Evolutionary conservation across 2,888 invertebrate species (phyloP).

Genomic region (Chloroclysta siterata): DNA sequence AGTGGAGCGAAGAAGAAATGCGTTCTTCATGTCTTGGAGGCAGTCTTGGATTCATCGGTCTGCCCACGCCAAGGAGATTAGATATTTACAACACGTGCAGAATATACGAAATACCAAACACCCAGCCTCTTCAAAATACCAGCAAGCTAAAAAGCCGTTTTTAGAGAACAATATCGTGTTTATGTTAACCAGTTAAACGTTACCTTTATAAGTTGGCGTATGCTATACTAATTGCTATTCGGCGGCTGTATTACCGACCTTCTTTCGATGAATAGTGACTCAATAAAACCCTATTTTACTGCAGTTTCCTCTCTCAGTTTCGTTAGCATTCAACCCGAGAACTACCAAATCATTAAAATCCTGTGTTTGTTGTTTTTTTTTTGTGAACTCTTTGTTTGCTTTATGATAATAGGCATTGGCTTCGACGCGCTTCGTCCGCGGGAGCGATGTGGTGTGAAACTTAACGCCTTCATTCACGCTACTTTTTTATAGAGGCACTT

Average conservation of each 20-base stretch:
- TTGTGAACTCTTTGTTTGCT: constrained; percentile 74
- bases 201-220: constrained; percentile 26
- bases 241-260: constrained; percentile 50
- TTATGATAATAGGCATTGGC: constrained; percentile 84
- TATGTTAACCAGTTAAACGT: constrained; percentile 5
- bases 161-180: background rate
- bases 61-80: too few species aligned
- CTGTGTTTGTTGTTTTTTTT: constrained; percentile 79
- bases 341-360: constrained; percentile 80
- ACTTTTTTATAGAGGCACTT: constrained; percentile 77
- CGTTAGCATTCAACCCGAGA: constrained; percentile 78
- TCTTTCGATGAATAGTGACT: constrained; percentile 60
- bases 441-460: constrained; percentile 81
- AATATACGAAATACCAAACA: too few species aligned
- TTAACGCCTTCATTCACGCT: constrained; percentile 81
- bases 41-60: too few species aligned
- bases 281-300: constrained; percentile 79
- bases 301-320: constrained; percentile 74
- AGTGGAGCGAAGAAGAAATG: too few species aligned
- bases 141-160: too few species aligned
- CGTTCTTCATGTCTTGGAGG: too few species aligned
- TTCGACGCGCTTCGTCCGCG: constrained; percentile 67
- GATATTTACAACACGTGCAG: too few species aligned
- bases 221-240: constrained; percentile 62
- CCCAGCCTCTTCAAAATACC: too few species aligned